Evolutionary conservation across 2,888 invertebrate genomes (phyloP), one percentile per base, ranked within the genome.

Genomic region (Drosophila pseudotalamancana): DNA sequence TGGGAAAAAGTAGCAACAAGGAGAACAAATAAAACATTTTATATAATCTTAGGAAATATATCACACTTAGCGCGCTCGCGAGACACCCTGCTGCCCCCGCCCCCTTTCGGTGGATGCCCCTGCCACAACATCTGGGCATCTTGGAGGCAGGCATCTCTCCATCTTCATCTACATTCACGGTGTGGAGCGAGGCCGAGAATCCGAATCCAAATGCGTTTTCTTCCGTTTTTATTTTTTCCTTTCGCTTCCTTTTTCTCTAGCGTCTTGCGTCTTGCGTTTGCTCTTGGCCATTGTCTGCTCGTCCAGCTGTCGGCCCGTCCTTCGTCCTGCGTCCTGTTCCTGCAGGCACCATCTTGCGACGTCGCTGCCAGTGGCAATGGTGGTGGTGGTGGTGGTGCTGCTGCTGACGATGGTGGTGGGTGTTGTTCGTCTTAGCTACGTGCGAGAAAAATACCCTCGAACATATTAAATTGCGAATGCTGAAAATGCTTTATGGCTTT

Each of bases 41-140:
- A 90, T 89, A 89, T 91, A 91, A 91, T 91, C 91, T 90, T 87
- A 83, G 87, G 88, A 91, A 90, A 91, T 91, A 90, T 91, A 91
- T 91, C 91, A 91, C 91, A 91, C 91, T 91, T 91, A 91, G 86
- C 88, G 85, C 80, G 86, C 77, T 77, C 56, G 76, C 77, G 64
- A 61, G 35, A 45, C 42, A 25, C 56, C 27, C 50, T 6, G 37
- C 43, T 6, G 14, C 21, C 19, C n/a, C 45, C n/a, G 46, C 27
- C 31, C 23, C 32, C 43, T 16, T 40, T 42, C 43, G 29, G 45
- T 9, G 29, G 11, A 31, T 29, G 14, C 29, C 21, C 29, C 12
- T 14, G 21, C 46, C 32, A 23, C 14, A 46, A 21, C 46, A 46
- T 46, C 46, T 39, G 23, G 21, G 35, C 54, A 37, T 43, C 46